These are phyloP conservation scores for Dicaeum eximium DNA, from an alignment of 2,113 vertebrate species.

Conservation along the genomic window DNA sequence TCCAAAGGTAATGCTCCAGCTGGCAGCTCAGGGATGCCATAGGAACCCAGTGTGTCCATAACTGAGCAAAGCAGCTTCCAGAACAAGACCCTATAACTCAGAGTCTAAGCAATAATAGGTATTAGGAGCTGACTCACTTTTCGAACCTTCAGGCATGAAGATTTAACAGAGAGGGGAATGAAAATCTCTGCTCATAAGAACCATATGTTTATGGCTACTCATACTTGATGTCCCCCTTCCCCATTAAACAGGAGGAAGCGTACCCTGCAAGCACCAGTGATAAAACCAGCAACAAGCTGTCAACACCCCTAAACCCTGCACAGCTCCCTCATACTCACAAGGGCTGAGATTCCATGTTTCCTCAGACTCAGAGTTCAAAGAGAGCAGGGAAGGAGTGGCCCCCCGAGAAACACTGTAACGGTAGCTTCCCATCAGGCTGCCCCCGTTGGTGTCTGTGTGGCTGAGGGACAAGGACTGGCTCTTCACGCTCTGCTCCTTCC, in stretches of 20 bases:
- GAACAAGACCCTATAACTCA: not conserved
- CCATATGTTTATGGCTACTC: not conserved
- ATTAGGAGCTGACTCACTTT: not conserved
- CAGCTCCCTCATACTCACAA: conserved; percentile 43
- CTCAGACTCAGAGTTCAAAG: not conserved
- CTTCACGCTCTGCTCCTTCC: not conserved
- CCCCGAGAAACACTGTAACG: not conserved
- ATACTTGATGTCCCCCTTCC: not conserved
- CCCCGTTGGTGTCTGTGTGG: not conserved
- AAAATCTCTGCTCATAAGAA: not conserved
- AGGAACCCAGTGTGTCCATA: not conserved
- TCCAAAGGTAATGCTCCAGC: not conserved
- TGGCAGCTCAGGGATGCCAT: not conserved
- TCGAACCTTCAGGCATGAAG: not conserved
- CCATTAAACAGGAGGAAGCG: not conserved
- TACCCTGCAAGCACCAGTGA: not conserved
- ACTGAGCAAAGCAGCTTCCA: not conserved
- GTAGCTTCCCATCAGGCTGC: conserved; percentile 60
- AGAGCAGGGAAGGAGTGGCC: conserved; percentile 15
- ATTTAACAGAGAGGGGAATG: not conserved
- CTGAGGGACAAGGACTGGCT: conserved; percentile 16
- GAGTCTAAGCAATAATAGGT: not conserved
- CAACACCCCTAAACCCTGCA: not conserved
- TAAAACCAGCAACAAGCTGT: not conserved
- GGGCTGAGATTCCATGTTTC: conserved; percentile 61